Evolutionary conservation across 2,113 vertebrate genomes (phyloP).

Genomic region (Istiophorus platypterus): DNA sequence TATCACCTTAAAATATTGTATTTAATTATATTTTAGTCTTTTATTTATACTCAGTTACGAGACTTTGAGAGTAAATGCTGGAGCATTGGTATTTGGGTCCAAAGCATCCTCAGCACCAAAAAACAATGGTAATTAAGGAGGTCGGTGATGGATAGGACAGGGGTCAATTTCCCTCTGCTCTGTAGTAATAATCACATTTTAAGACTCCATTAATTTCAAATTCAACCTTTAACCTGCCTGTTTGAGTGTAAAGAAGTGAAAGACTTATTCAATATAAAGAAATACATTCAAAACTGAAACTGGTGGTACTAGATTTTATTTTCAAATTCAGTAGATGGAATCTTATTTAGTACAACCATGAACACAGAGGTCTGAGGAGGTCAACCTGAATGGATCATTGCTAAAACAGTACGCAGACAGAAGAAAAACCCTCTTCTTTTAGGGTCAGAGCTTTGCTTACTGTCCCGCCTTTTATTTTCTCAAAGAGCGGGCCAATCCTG

Average conservation of each 20-base stretch:
- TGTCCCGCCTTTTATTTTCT: conserved; percentile 33
- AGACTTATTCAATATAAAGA: background rate
- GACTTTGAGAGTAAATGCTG: too few species aligned
- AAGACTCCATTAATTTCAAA: background rate
- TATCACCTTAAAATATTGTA: too few species aligned
- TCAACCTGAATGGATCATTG: conserved; percentile 30
- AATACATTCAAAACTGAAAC: background rate
- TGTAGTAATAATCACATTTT: background rate
- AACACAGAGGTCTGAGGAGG: conserved; percentile 47
- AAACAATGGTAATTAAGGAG: too few species aligned
- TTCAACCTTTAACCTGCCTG: background rate
- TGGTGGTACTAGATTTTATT: conserved; percentile 67
- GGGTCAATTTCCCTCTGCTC: background rate
- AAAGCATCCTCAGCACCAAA: too few species aligned
- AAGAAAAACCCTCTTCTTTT: conserved; percentile 1
- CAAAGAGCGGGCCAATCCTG: conserved; percentile 30
- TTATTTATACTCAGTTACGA: too few species aligned
- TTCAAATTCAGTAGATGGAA: conserved; percentile 61
- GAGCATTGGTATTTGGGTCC: too few species aligned
- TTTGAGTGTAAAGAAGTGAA: background rate
- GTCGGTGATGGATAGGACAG: too few species aligned
- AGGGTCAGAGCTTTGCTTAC: conserved; percentile 29
- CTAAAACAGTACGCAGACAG: conserved; percentile 49
- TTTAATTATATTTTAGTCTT: too few species aligned
- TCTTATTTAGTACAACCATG: conserved; percentile 45